A percentile compares a stretch with the other conserved stretches of the same genome.
Evolutionary conservation across 2,797 vertebrate species (phyloP).

Genomic region (Sparus aurata): DNA sequence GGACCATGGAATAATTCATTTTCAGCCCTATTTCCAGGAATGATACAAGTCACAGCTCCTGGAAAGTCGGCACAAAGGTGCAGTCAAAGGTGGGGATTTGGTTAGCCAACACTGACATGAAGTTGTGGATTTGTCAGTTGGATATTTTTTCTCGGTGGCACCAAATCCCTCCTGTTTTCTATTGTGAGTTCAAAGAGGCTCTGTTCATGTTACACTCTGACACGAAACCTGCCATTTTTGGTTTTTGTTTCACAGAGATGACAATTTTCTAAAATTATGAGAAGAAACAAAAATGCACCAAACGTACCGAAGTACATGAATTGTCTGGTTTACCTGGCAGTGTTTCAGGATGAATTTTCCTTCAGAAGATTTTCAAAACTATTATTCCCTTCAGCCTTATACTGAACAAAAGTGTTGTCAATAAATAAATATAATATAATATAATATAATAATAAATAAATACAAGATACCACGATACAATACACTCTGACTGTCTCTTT

Average conservation of each 20-base stretch:
- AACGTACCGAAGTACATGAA: neutral
- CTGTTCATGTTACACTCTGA: conserved; percentile 5
- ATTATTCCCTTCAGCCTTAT: neutral
- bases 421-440: conserved; percentile 19
- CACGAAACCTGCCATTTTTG: conserved; percentile 16
- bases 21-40: neutral
- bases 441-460: too few relatives aligned
- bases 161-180: neutral
- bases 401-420: neutral
- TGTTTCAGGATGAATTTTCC: neutral
- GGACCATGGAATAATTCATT: neutral
- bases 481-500: neutral
- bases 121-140: neutral
- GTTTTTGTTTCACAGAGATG: conserved; percentile 9
- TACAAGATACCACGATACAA: neutral
- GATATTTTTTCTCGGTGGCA: neutral
- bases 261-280: conserved; percentile 5
- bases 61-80: neutral
- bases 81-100: neutral
- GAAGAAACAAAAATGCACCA: neutral
- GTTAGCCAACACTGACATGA: neutral
- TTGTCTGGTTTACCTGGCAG: neutral
- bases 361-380: neutral
- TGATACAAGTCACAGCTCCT: neutral
- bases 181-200: conserved; percentile 14